Base-by-base conservation (phyloP, 2,113 vertebrate species). In the Tympanuchus pallidicinctus region DNA sequence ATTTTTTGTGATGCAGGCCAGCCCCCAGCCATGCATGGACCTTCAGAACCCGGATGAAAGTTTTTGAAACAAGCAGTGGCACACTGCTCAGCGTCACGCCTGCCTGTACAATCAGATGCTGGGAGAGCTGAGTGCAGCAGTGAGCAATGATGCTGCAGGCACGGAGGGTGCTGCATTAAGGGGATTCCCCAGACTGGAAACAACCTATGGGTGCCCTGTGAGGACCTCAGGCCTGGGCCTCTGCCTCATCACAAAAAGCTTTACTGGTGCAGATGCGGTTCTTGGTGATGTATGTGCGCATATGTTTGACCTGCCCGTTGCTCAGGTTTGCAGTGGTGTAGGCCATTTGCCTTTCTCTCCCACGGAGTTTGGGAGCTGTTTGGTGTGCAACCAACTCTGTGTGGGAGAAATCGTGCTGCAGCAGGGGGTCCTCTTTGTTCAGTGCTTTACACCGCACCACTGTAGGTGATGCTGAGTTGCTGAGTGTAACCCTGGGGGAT, bases 61-160 rank as follows among this genome's bases (percentile, higher is more conserved):
- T 18, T 40, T 63, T 63, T 63, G 40, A 63, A 63, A 64, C 25
- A 40, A 65, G 36, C 42, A 18, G 2, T 28, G 32, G 56, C 50
- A 8, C 0, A 1, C 2, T 32, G 22, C 57, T 72, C 18, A 18
- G 43, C 2, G 0, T 57, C 61, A 27, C 21, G 17, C 9, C 30
- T 5, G 13, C 20, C 59, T 16, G 11, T 27, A 36, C 28, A 57
- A 43, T 45, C 48, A 21, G 69, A 9, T 6, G 34, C 27, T 28
- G 30, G 27, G 24, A 32, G 91, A 74, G 45, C 70, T 27, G 25
- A 50, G 40, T 0, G 2, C 6, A 56, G 30, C 25, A 27, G 8
- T 8, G 71, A 85, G 17, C 2, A 4, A 42, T 15, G 13, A 10
- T 1, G 13, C 28, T 1, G 0, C 30, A 36, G 52, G n/a, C 1